A percentile compares a stretch with the other conserved stretches of the same genome.
Evolutionary conservation across 2,888 invertebrate species (phyloP).

Genomic region (Orchesellides sinensis): DNA sequence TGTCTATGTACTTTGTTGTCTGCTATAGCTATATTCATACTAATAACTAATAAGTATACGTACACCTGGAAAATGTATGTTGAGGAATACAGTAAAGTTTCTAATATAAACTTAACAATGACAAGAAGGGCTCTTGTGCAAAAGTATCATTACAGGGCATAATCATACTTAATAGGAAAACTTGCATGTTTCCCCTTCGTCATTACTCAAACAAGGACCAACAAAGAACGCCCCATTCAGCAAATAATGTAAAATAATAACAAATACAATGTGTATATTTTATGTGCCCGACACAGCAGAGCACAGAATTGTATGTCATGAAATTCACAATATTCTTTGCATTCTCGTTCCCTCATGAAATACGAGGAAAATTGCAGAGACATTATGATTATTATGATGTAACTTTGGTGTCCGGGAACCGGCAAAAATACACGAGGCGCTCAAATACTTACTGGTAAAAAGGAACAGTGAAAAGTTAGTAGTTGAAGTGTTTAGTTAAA

Average conservation of each 20-base stretch:
- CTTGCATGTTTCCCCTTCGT: conserved; percentile 52
- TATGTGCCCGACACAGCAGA: background rate
- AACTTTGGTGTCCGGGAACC: conserved; percentile 50
- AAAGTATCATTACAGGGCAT: conserved; percentile 40
- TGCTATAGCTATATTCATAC: no score
- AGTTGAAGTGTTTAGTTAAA: conserved; percentile 38
- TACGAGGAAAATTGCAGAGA: conserved; percentile 33
- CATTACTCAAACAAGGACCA: conserved; percentile 55
- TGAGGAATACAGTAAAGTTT: background rate
- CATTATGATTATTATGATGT: conserved; percentile 60
- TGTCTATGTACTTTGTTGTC: no score
- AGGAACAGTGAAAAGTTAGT: conserved; percentile 35
- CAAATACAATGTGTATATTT: conserved; percentile 21
- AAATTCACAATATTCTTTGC: conserved; percentile 2
- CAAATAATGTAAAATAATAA: conserved; percentile 57
- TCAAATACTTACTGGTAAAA: background rate
- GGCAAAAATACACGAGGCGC: conserved; percentile 40
- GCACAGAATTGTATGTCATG: conserved; percentile 3
- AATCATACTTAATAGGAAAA: conserved; percentile 61
- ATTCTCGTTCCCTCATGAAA: conserved; percentile 14
- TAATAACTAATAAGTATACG: no score
- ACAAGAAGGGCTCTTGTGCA: conserved; percentile 39
- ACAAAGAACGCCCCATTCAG: conserved; percentile 58
- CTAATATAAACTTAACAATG: conserved; percentile 8
- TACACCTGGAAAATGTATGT: no score